A percentile compares a stretch with the other conserved stretches of the same genome.
phyloP scores from a whole-genome alignment of 1,140 invertebrate species.

The Steinernema khuongi region DNA sequence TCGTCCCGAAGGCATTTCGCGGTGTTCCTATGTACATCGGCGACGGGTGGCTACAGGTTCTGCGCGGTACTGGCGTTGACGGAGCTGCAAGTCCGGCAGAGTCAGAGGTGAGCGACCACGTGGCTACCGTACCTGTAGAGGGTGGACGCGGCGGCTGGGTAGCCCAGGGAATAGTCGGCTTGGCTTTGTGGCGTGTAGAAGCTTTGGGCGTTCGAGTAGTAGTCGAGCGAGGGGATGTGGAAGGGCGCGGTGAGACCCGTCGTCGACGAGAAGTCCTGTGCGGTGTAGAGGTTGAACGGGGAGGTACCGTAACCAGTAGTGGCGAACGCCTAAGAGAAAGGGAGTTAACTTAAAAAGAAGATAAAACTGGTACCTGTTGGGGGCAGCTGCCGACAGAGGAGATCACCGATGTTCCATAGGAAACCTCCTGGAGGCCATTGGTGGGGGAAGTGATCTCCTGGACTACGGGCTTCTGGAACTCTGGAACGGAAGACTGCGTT shows the following conservation, averaged over 20 bases:
- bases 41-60: not conserved
- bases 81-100: not conserved
- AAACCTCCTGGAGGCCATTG: not conserved
- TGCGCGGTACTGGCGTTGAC: not conserved
- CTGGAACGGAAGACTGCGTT: not conserved
- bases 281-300: not conserved
- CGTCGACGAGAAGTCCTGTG: not conserved
- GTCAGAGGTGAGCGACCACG: not conserved
- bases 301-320: not conserved
- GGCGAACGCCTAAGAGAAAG: not conserved
- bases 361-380: not conserved
- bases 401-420: not conserved
- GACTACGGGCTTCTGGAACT: not conserved
- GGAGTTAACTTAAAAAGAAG: not conserved
- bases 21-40: not conserved
- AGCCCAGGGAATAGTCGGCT: not conserved
- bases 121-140: not conserved
- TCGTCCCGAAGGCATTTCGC: not conserved
- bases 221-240: not conserved
- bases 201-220: slow-evolving; percentile 1
- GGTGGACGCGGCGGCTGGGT: not conserved
- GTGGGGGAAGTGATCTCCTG: not conserved
- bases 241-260: not conserved
- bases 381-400: slow-evolving; percentile 2
- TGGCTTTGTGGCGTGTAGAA: not conserved